Conservation (phyloP, 1,140 invertebrate species). For the Drosophila leontia region DNA sequence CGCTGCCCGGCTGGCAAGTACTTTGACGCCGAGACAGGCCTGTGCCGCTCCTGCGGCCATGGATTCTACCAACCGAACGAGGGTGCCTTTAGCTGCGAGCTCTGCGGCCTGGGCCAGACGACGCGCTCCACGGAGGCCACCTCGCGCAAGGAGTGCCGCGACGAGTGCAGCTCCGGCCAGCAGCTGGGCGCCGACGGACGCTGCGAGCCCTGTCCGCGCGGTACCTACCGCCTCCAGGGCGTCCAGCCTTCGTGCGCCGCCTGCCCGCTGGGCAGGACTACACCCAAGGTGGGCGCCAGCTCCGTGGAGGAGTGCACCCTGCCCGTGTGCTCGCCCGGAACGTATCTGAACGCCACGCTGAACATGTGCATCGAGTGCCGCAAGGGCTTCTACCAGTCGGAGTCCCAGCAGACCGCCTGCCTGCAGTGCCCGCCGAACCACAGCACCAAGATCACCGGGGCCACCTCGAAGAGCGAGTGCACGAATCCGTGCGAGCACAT, state of each 20-base stretch:
- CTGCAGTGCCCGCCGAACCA: slow-evolving; percentile 96
- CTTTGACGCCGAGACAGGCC: slow-evolving; percentile 93
- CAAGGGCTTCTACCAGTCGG: slow-evolving; percentile 96
- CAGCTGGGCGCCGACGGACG: slow-evolving; percentile 95
- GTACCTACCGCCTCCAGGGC: slow-evolving; percentile 95
- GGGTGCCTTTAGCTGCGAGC: slow-evolving; percentile 94
- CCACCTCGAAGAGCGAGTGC: slow-evolving; percentile 92
- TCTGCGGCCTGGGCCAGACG: slow-evolving; percentile 96
- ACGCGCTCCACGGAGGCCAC: slow-evolving; percentile 96
- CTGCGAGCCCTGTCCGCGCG: slow-evolving; percentile 96
- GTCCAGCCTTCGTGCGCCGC: slow-evolving; percentile 94
- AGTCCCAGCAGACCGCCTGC: slow-evolving; percentile 95
- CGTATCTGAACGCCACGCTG: slow-evolving; percentile 93
- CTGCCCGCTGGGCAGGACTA: slow-evolving; percentile 96
- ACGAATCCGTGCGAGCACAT: slow-evolving; percentile 95
- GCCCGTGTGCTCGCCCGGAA: slow-evolving; percentile 92
- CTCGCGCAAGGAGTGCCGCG: slow-evolving; percentile 93
- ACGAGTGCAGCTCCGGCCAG: slow-evolving; percentile 95
- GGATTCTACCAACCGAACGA: slow-evolving; percentile 97
- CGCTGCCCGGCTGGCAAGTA: slow-evolving; percentile 96
- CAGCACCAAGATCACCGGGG: slow-evolving; percentile 92
- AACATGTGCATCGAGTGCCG: slow-evolving; percentile 95
- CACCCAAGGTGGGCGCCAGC: slow-evolving; percentile 92
- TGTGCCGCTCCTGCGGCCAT: slow-evolving; percentile 96
- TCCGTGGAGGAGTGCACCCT: slow-evolving; percentile 96